Percentiles rank a stretch among this genome's conserved stretches.
Conservation (phyloP, 2,797 vertebrate genomes). For the Alfaro cultratus region DNA sequence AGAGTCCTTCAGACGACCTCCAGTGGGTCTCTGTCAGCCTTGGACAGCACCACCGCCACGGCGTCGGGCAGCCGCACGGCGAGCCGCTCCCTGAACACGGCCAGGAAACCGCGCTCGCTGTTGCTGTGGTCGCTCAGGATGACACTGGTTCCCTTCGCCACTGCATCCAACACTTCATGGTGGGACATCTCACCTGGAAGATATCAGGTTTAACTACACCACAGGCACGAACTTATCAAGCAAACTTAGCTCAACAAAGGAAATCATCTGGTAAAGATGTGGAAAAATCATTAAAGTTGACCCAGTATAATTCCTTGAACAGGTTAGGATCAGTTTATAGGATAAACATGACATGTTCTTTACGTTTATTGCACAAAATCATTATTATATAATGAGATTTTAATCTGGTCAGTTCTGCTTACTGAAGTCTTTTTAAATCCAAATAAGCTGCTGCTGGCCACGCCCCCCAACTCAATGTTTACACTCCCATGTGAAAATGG, state of each 20-base stretch:
- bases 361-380: no score
- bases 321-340: no score
- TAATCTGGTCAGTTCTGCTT: no score
- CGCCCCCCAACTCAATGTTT: no score
- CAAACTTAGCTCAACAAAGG: not conserved
- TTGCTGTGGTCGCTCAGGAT: constrained; percentile 97
- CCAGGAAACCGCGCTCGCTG: constrained; percentile 93
- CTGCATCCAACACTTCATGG: constrained; percentile 91
- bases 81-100: constrained; percentile 84
- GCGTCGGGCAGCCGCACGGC: constrained; percentile 77
- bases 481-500: no score
- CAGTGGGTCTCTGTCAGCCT: constrained; percentile 89
- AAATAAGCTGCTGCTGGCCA: no score
- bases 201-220: not conserved
- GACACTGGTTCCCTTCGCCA: constrained; percentile 87
- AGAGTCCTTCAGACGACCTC: constrained; percentile 78
- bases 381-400: no score
- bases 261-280: not conserved
- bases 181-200: constrained; percentile 96
- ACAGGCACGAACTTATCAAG: not conserved
- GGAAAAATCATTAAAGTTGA: not conserved
- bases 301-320: no score
- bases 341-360: no score
- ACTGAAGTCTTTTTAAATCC: no score
- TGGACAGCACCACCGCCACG: constrained; percentile 83